Percentiles rank a stretch among this genome's conserved stretches.
Conservation (phyloP, 2,888 invertebrate species). For the Lasius platythorax region DNA sequence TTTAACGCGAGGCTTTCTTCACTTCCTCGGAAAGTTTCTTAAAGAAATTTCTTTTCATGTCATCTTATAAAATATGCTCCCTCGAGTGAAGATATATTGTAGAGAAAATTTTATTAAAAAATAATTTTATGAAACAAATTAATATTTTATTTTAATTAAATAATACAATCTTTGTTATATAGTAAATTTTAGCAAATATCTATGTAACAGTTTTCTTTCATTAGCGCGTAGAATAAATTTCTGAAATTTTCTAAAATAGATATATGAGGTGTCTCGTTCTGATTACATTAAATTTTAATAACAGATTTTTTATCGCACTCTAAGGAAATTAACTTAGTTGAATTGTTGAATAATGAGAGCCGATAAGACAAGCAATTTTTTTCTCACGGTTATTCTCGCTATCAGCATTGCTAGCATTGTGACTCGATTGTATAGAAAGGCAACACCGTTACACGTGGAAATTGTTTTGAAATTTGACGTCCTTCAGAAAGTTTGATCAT, state of each 20-base stretch:
- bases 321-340: not conserved
- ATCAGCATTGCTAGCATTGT: not conserved
- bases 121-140: not conserved
- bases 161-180: not conserved
- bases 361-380: conserved; percentile 29
- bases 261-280: not conserved
- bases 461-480: conserved; percentile 10
- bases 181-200: not conserved
- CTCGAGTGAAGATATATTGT: not conserved
- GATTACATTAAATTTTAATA: conserved; percentile 11
- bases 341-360: not conserved
- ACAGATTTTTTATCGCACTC: conserved; percentile 3
- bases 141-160: conserved; percentile 10
- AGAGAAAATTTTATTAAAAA: conserved; percentile 16
- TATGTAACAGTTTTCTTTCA: not conserved
- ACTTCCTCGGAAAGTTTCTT: conserved; percentile 3
- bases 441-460: not conserved
- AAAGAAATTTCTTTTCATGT: conserved; percentile 34
- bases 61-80: not conserved
- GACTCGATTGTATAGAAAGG: not conserved
- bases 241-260: not conserved
- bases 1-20: conserved; percentile 9
- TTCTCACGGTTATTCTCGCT: conserved; percentile 19
- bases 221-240: not conserved
- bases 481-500: not conserved